These are phyloP conservation scores for Ips nitidus DNA, from an alignment of 1,140 invertebrate genomes.

Conservation along the genomic window DNA sequence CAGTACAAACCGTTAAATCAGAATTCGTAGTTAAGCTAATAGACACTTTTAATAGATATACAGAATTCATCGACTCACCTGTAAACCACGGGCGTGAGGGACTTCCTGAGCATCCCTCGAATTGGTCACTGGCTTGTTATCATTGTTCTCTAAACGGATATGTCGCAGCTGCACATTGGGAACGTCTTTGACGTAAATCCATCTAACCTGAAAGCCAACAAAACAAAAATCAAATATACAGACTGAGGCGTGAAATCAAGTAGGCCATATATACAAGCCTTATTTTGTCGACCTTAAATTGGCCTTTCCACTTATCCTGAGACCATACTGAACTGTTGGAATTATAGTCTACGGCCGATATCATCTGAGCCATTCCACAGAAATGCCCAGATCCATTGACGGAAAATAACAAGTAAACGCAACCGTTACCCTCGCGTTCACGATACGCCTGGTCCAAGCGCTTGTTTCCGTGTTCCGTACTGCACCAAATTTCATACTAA, in stretches of 20 bases:
- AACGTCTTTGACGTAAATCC: slow-evolving; percentile 99
- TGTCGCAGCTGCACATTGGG: slow-evolving; percentile 84
- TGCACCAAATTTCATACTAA: slow-evolving; percentile 98
- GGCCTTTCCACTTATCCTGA: slow-evolving; percentile 94
- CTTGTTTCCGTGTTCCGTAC: slow-evolving; percentile 97
- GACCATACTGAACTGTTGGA: slow-evolving; percentile 90
- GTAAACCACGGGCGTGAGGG: slow-evolving; percentile 84
- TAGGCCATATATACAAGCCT: neutral
- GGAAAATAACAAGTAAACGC: slow-evolving; percentile 92
- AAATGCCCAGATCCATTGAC: slow-evolving; percentile 98
- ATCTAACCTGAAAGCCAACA: slow-evolving; percentile 91
- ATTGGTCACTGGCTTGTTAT: slow-evolving; percentile 98
- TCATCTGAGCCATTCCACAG: slow-evolving; percentile 98
- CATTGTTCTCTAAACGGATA: slow-evolving; percentile 96
- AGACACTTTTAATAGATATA: no score
- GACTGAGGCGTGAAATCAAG: no score
- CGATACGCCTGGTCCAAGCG: slow-evolving; percentile 89
- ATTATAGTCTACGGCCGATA: slow-evolving; percentile 90
- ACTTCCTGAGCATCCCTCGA: slow-evolving; percentile 98
- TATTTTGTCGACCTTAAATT: slow-evolving; percentile 91
- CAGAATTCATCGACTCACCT: slow-evolving; percentile 42
- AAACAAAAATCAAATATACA: neutral
- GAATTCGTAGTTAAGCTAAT: no score
- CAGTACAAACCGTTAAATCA: no score
- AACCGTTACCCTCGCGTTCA: slow-evolving; percentile 75